phyloP scores from a whole-genome alignment of 2,113 vertebrate genomes.

The Andinoacara biseriatus region DNA sequence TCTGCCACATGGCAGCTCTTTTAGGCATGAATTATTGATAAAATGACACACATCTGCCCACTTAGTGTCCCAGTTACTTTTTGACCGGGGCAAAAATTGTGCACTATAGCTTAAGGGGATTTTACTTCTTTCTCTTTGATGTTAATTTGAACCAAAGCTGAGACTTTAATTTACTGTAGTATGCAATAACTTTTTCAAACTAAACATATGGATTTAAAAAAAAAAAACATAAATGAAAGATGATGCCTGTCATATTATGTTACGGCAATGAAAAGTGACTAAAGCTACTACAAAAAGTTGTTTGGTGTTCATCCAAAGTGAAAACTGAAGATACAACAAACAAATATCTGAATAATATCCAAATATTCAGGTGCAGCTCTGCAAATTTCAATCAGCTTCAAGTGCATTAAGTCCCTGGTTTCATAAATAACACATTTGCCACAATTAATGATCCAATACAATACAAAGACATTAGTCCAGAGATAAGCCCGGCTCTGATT shows the following conservation, averaged over 20 bases:
- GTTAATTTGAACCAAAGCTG: neutral
- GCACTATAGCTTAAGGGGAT: neutral
- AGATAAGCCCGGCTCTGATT: conserved; percentile 66
- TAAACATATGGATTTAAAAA: neutral
- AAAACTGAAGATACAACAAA: neutral
- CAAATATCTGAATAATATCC: too few relatives aligned
- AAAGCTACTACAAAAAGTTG: neutral
- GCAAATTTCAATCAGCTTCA: conserved; percentile 15
- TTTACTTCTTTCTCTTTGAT: neutral
- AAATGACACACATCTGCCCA: conserved; percentile 1
- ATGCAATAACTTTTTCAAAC: neutral
- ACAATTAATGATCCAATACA: conserved; percentile 43
- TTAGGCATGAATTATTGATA: conserved; percentile 10
- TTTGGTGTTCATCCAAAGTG: neutral
- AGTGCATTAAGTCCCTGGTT: conserved; percentile 27
- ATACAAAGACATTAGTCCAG: conserved; percentile 52
- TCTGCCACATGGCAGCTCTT: neutral
- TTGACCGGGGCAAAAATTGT: neutral
- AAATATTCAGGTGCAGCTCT: neutral
- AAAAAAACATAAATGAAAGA: neutral
- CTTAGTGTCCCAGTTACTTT: conserved; percentile 2
- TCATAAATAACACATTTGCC: conserved; percentile 19
- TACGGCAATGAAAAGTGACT: neutral
- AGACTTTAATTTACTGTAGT: neutral
- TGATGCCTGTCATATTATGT: neutral